phyloP scores from a whole-genome alignment of 2,113 vertebrate species.

The Stigmatopora nigra region DNA sequence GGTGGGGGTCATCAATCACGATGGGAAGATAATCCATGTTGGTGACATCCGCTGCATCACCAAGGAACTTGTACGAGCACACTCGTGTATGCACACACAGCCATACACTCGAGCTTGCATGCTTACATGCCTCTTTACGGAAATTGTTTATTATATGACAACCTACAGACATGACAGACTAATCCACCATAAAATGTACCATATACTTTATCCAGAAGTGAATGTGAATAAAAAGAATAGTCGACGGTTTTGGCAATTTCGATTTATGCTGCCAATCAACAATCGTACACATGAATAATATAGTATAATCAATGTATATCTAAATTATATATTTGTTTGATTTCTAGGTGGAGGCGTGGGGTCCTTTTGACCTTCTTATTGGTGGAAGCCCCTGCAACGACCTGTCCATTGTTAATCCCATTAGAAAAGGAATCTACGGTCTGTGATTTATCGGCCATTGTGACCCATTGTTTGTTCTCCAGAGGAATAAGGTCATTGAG shows the following conservation, averaged over 20 bases:
- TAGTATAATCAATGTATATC: neutral
- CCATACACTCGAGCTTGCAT: neutral
- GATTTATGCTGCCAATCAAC: neutral
- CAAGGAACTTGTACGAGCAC: constrained; percentile 68
- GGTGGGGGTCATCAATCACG: constrained; percentile 71
- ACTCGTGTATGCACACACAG: neutral
- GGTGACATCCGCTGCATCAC: constrained; percentile 77
- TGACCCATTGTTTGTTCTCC: neutral
- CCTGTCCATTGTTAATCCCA: constrained; percentile 80
- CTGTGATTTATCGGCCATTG: neutral
- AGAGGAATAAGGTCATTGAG: neutral
- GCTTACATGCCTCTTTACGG: neutral
- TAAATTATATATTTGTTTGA: neutral
- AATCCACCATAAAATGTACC: neutral
- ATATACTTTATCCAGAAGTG: neutral
- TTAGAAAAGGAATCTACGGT: constrained; percentile 90
- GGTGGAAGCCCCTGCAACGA: constrained; percentile 91
- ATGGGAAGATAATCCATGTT: constrained; percentile 79
- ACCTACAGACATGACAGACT: neutral
- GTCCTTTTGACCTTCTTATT: constrained; percentile 90
- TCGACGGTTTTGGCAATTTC: neutral
- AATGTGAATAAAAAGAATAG: neutral
- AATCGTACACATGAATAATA: neutral
- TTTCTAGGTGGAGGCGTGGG: constrained; percentile 70
- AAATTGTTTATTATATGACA: neutral